phyloP scores from a whole-genome alignment of 2,113 vertebrate species.

The Tragelaphus strepsiceros region DNA sequence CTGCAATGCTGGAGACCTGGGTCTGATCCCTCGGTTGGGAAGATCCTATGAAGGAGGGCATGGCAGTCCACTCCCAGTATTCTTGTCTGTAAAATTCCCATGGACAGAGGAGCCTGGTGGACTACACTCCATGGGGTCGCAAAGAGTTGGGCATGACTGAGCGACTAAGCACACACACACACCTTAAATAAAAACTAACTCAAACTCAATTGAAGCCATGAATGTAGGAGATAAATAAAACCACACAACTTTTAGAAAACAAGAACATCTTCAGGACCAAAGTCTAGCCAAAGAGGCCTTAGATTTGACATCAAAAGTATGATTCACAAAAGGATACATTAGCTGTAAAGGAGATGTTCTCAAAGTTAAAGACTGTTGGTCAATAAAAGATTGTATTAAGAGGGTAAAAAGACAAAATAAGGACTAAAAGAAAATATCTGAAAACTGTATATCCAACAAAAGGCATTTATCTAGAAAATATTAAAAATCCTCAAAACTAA shows the following conservation, averaged over 20 bases:
- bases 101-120: neutral
- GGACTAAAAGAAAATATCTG: neutral
- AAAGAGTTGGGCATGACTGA: neutral
- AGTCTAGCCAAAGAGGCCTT: neutral
- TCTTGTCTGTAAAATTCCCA: neutral
- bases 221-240: neutral
- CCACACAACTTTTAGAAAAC: neutral
- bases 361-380: neutral
- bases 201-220: neutral
- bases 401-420: neutral
- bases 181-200: neutral
- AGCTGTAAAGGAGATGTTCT: neutral
- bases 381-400: neutral
- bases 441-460: neutral
- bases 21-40: neutral
- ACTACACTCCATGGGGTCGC: neutral
- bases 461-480: neutral
- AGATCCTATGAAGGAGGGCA: neutral
- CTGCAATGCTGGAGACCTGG: neutral
- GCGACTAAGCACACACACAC: neutral
- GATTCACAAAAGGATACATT: neutral
- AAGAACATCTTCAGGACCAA: neutral
- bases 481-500: neutral
- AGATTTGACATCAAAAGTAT: neutral
- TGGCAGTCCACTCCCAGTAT: neutral